Evolutionary conservation across 2,797 vertebrate genomes (phyloP).

Genomic region (Spondyliosoma cantharus): DNA sequence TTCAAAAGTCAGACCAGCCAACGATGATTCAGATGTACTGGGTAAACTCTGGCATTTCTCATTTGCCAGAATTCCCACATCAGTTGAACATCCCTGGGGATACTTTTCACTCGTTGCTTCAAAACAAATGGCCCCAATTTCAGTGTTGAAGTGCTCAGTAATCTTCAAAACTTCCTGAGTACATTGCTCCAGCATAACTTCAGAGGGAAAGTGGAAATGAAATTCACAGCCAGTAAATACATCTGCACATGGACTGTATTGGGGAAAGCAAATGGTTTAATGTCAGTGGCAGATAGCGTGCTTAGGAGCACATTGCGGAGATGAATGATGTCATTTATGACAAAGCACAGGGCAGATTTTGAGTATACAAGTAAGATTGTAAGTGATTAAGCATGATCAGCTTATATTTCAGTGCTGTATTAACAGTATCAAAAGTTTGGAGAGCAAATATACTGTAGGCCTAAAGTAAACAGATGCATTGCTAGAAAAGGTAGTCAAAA

Average conservation of each 20-base stretch:
- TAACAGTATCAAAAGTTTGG: too few relatives aligned
- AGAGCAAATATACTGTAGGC: too few relatives aligned
- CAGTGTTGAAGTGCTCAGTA: slow-evolving; percentile 11
- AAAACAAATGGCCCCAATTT: slow-evolving; percentile 2
- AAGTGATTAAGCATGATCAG: too few relatives aligned
- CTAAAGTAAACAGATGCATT: too few relatives aligned
- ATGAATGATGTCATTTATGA: not conserved
- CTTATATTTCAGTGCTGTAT: too few relatives aligned
- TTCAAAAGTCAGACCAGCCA: slow-evolving; percentile 5
- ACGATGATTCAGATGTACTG: not conserved
- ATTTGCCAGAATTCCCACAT: slow-evolving; percentile 13
- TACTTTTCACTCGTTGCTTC: slow-evolving; percentile 12
- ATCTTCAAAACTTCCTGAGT: slow-evolving; percentile 1
- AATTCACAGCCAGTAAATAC: slow-evolving; percentile 6
- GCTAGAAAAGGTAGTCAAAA: too few relatives aligned
- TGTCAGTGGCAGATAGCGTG: slow-evolving; percentile 3
- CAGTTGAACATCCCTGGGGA: not conserved
- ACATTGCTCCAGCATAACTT: not conserved
- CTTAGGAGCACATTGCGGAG: not conserved
- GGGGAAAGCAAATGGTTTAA: not conserved
- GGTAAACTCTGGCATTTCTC: slow-evolving; percentile 5
- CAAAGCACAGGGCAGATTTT: not conserved
- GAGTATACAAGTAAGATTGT: too few relatives aligned
- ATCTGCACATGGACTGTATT: not conserved
- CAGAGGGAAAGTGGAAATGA: not conserved